These are phyloP conservation scores for Hylaea fasciaria DNA, from an alignment of 2,888 invertebrate species.

Conservation along the genomic window DNA sequence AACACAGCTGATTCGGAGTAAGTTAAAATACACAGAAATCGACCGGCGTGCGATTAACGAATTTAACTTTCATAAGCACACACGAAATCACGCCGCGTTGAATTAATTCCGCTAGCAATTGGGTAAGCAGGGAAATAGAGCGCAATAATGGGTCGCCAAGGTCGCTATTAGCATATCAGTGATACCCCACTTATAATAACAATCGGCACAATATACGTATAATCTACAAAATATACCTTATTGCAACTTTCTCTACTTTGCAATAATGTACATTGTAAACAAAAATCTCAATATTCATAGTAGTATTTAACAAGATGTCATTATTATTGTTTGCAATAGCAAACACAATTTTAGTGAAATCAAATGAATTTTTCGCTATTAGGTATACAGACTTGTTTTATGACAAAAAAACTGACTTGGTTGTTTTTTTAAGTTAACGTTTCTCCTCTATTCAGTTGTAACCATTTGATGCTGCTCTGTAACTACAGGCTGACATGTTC, in stretches of 20 bases:
- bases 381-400: no score
- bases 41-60: slow-evolving; percentile 30
- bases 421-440: neutral
- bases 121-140: neutral
- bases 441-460: neutral
- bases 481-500: slow-evolving; percentile 38
- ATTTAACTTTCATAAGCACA: slow-evolving; percentile 44
- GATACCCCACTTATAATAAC: neutral
- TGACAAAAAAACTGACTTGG: no score
- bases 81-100: slow-evolving; percentile 31
- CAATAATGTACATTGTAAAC: no score
- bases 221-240: no score
- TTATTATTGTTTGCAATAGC: no score
- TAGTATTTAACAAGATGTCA: no score
- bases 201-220: no score
- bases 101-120: slow-evolving; percentile 34
- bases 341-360: no score
- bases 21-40: slow-evolving; percentile 35
- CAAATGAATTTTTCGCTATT: no score
- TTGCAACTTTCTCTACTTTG: no score
- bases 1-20: neutral
- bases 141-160: neutral
- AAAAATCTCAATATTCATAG: no score
- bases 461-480: neutral
- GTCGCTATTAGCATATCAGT: neutral